These are phyloP conservation scores for Phyllopteryx taeniolatus DNA, from an alignment of 2,113 vertebrate species.

Conservation along the genomic window DNA sequence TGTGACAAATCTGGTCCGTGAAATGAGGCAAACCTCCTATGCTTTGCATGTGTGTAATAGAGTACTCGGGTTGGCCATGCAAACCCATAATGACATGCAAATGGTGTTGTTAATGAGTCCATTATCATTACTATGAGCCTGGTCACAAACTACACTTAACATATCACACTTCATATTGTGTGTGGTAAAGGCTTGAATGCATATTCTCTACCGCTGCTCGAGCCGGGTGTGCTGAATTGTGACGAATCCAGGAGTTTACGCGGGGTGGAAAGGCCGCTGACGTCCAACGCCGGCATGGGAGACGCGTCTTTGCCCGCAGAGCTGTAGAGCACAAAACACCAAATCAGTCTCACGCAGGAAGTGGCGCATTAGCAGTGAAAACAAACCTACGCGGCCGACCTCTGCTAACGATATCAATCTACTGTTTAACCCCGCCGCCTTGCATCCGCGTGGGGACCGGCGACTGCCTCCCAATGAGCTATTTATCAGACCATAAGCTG, in stretches of 20 bases:
- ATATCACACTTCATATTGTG: not conserved
- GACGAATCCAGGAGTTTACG: conserved; percentile 87
- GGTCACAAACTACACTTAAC: conserved; percentile 3
- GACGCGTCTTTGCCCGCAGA: conserved; percentile 81
- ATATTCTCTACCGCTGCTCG: conserved; percentile 71
- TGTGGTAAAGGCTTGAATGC: conserved; percentile 15
- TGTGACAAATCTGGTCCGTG: conserved; percentile 18
- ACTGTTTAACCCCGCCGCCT: conserved; percentile 25
- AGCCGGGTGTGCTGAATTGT: conserved; percentile 82
- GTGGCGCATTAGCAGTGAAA: conserved; percentile 7
- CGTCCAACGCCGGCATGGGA: conserved; percentile 80
- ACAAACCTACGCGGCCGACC: conserved; percentile 16
- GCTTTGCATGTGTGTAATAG: too few relatives aligned
- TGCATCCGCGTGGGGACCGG: conserved; percentile 37
- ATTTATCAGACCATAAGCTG: conserved; percentile 59
- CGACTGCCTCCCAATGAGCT: conserved; percentile 61
- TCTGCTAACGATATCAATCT: conserved; percentile 48
- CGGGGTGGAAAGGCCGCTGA: conserved; percentile 86
- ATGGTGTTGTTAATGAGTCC: conserved; percentile 60
- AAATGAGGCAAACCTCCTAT: conserved; percentile 9
- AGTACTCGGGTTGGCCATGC: not conserved
- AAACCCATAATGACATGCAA: conserved; percentile 54
- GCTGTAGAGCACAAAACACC: conserved; percentile 51
- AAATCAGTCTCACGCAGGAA: conserved; percentile 12
- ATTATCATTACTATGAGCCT: conserved; percentile 41